phyloP scores from a whole-genome alignment of 2,113 vertebrate species.

The Eudyptes chrysolophus region DNA sequence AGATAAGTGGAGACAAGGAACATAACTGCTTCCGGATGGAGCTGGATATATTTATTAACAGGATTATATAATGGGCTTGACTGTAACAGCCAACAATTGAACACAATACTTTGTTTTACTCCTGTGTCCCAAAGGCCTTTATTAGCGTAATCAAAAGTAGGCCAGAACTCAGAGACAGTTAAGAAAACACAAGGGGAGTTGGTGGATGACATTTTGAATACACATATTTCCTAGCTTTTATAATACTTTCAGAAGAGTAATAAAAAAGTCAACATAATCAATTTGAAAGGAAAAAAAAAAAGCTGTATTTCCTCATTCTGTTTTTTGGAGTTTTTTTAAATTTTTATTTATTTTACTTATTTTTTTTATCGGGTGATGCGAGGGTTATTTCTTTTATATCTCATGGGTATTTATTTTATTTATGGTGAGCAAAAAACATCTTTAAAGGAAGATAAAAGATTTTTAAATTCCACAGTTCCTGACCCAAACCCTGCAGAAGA shows the following conservation, averaged over 20 bases:
- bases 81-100: background rate
- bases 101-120: background rate
- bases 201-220: background rate
- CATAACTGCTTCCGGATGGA: background rate
- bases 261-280: background rate
- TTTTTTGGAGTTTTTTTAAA: too few species aligned
- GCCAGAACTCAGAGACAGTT: background rate
- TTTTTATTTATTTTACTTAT: background rate
- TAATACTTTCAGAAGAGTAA: background rate
- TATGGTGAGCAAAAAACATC: background rate
- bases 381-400: background rate
- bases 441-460: background rate
- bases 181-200: background rate
- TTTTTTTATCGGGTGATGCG: background rate
- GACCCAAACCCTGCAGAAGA: background rate
- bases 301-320: rapidly evolving
- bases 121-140: background rate
- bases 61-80: background rate
- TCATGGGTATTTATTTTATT: background rate
- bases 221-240: background rate
- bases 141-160: background rate
- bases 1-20: background rate
- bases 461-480: background rate
- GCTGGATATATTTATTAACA: background rate
- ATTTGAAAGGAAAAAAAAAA: background rate